phyloP scores from a whole-genome alignment of 2,113 vertebrate genomes.

The Austrofundulus limnaeus region DNA sequence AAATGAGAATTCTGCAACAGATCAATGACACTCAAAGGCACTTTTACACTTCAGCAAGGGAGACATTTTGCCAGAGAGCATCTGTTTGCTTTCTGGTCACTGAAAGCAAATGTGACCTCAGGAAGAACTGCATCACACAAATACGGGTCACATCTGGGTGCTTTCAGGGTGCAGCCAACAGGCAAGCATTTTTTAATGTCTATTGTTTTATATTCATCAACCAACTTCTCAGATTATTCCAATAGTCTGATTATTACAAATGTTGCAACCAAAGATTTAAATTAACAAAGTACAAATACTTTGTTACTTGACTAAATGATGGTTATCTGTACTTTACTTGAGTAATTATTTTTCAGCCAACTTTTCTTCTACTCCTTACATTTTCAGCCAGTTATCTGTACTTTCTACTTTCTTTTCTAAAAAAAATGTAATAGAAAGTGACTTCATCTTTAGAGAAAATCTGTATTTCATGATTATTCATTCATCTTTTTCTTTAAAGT shows the following conservation, averaged over 20 bases:
- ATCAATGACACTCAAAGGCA: slow-evolving; percentile 48
- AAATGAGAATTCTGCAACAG: slow-evolving; percentile 30
- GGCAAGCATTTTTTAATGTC: neutral
- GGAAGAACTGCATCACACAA: slow-evolving; percentile 40
- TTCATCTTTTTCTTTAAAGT: neutral
- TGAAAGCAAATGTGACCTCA: slow-evolving; percentile 45
- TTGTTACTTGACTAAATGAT: too few relatives aligned
- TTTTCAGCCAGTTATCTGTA: too few relatives aligned
- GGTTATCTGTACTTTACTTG: too few relatives aligned
- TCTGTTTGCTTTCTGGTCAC: slow-evolving; percentile 45
- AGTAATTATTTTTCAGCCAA: too few relatives aligned
- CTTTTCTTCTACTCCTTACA: too few relatives aligned
- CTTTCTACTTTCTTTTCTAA: too few relatives aligned
- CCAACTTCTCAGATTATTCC: slow-evolving; percentile 27
- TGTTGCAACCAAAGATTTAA: too few relatives aligned
- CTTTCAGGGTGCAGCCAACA: slow-evolving; percentile 22
- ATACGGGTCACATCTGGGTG: slow-evolving; percentile 52
- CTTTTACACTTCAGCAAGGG: slow-evolving; percentile 39
- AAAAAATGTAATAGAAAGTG: too few relatives aligned
- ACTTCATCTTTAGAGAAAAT: slow-evolving; percentile 7
- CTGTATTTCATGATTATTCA: neutral
- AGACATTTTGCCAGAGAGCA: slow-evolving; percentile 51
- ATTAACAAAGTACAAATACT: too few relatives aligned
- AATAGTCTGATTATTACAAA: neutral
- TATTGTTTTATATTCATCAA: slow-evolving; percentile 34